A percentile compares a stretch with the other conserved stretches of the same genome.
Evolutionary conservation across 1,140 invertebrate species (phyloP).

Genomic region (Tetramorium alpestre): DNA sequence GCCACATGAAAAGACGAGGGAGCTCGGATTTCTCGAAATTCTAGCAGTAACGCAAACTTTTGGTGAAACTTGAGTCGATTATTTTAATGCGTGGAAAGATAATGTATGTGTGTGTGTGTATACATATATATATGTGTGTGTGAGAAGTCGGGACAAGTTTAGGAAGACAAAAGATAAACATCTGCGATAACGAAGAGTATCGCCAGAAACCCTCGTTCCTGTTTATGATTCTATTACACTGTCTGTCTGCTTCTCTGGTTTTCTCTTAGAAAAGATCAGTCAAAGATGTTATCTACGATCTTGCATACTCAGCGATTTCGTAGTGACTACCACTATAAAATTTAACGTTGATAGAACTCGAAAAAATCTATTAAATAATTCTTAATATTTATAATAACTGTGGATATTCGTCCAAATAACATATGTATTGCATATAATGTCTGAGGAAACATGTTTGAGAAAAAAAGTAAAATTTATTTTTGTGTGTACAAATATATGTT

Average conservation of each 20-base stretch:
- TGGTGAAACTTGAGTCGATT: constrained; percentile 64
- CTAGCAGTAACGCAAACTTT: constrained; percentile 15
- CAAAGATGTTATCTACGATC: background rate
- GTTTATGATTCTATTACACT: constrained; percentile 46
- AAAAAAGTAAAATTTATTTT: background rate
- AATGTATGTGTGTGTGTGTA: background rate
- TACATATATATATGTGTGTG: no score
- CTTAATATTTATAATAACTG: background rate
- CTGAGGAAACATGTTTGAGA: background rate
- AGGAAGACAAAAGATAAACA: constrained; percentile 50
- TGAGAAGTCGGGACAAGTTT: background rate
- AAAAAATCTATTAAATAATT: background rate
- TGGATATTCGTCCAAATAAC: background rate
- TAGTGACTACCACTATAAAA: background rate
- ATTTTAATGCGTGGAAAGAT: constrained; percentile 69
- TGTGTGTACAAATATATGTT: background rate
- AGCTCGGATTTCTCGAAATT: constrained; percentile 7
- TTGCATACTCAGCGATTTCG: constrained; percentile 1
- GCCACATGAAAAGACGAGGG: background rate
- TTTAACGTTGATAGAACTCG: background rate
- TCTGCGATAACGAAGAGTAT: constrained; percentile 7
- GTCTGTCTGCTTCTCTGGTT: background rate
- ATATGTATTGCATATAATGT: background rate
- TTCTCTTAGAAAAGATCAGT: background rate
- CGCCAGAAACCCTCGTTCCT: background rate